Percentiles rank a stretch among this genome's conserved stretches.
These are phyloP conservation scores for Platypus cylindrus DNA, from an alignment of 2,888 invertebrate genomes.

Conservation along the genomic window DNA sequence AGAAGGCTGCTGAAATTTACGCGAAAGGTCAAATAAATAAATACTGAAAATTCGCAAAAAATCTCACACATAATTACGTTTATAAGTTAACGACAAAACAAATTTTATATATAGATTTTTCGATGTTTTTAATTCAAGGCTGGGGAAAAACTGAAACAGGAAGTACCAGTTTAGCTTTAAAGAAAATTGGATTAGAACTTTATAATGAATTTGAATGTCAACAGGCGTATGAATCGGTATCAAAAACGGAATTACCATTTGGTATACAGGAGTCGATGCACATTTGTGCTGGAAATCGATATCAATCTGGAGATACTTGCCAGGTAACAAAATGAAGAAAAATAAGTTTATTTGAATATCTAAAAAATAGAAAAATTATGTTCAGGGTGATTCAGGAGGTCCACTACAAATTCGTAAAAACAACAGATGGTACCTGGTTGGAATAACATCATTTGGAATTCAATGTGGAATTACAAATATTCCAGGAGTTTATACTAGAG, in stretches of 20 bases:
- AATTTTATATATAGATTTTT: no score
- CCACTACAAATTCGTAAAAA: conserved; percentile 21
- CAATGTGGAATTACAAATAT: conserved; percentile 20
- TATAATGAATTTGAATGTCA: conserved; percentile 28
- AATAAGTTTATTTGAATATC: conserved; percentile 1
- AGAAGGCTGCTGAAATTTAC: background rate
- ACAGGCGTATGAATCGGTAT: conserved; percentile 19
- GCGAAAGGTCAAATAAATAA: background rate
- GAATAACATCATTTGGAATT: conserved; percentile 24
- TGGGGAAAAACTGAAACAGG: conserved; percentile 34
- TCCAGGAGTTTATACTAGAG: conserved; percentile 23
- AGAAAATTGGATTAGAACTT: conserved; percentile 35
- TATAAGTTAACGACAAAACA: no score
- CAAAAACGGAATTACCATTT: conserved; percentile 23
- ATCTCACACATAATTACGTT: no score
- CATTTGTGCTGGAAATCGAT: conserved; percentile 36
- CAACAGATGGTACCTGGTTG: conserved; percentile 19
- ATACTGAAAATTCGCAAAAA: background rate
- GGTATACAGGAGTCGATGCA: conserved; percentile 34
- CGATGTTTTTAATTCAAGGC: conserved; percentile 24
- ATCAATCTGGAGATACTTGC: conserved; percentile 36
- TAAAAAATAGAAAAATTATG: conserved; percentile 5
- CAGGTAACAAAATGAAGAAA: conserved; percentile 28
- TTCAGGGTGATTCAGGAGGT: conserved; percentile 26
- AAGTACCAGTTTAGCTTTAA: conserved; percentile 26